Evolutionary conservation across 2,888 invertebrate species (phyloP), one percentile per base, ranked within the genome.

Genomic region (Drosophila falleni): DNA sequence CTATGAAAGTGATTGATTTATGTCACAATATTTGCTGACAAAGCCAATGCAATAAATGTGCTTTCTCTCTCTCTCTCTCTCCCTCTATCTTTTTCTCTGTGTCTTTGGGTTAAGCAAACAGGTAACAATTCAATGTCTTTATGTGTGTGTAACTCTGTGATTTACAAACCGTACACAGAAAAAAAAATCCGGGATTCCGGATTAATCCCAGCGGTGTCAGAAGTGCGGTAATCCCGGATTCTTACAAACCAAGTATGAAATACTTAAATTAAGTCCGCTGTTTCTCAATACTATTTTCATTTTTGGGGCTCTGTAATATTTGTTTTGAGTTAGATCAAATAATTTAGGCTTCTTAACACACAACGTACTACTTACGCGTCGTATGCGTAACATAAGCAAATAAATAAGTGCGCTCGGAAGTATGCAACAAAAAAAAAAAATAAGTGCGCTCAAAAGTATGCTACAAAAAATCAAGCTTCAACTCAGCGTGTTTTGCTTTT

Each of bases 361-460:
- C 53, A 66, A 62, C 79, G 51, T n/a, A n/a, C n/a, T n/a, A n/a
- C n/a, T n/a, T 33, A 70, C 78, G 61, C 64, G 72, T 63, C 78
- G 75, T 72, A 78, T 83, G 78, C 68, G 81, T 63, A 69, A 80
- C 71, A 71, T 60, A n/a, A n/a, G 59, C 67, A 81, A 83, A 83
- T 83, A 83, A 79, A 83, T 78, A 79, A 74, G 65, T 64, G 74
- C 74, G 71, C 79, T 54, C 47, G 54, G 74, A 76, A 80, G 74
- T 70, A 73, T 73, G 82, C 78, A 63, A 65, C 74, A 76, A 61
- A 66, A 70, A 47, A 61, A 49, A 59, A 51, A 59, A 37, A 62
- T 54, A 46, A n/a, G n/a, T n/a, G n/a, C n/a, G n/a, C n/a, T n/a
- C n/a, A n/a, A n/a, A n/a, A n/a, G n/a, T n/a, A n/a, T n/a, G n/a